Conservation (phyloP, 2,797 vertebrate species). For the Lepidocolaptes lacrymiger region DNA sequence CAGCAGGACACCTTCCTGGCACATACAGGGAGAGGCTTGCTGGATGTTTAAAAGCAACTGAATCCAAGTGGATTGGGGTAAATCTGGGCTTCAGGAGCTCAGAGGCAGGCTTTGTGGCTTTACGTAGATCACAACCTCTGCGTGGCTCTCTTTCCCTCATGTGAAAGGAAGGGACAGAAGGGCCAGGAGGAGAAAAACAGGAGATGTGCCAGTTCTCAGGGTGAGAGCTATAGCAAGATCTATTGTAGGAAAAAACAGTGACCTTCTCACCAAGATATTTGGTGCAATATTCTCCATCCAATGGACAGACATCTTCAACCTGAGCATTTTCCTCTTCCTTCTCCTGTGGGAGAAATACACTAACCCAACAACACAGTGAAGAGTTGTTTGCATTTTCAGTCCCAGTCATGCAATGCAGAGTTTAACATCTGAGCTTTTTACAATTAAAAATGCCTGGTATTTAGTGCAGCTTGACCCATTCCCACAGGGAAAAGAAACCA, state of each 20-base stretch:
- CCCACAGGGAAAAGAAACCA: background rate
- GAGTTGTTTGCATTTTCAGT: background rate
- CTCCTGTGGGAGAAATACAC: background rate
- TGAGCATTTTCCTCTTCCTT: background rate
- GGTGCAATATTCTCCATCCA: background rate
- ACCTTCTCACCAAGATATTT: background rate
- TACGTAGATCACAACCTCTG: background rate
- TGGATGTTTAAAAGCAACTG: background rate
- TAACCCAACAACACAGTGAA: fast-evolving
- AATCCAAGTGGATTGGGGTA: background rate
- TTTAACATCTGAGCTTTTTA: background rate
- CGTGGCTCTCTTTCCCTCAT: background rate
- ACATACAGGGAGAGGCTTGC: background rate
- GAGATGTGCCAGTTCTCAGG: background rate
- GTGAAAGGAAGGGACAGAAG: background rate
- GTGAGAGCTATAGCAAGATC: background rate
- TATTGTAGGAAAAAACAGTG: background rate
- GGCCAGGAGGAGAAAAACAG: background rate
- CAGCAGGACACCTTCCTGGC: background rate
- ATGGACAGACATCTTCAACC: fast-evolving
- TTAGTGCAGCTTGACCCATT: background rate
- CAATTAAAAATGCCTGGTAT: background rate
- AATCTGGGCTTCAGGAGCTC: background rate
- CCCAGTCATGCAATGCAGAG: fast-evolving
- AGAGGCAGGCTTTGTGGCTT: background rate